Percentiles rank a stretch among this genome's conserved stretches.
Conservation (phyloP, 2,113 vertebrate genomes). For the Ictalurus furcatus region DNA sequence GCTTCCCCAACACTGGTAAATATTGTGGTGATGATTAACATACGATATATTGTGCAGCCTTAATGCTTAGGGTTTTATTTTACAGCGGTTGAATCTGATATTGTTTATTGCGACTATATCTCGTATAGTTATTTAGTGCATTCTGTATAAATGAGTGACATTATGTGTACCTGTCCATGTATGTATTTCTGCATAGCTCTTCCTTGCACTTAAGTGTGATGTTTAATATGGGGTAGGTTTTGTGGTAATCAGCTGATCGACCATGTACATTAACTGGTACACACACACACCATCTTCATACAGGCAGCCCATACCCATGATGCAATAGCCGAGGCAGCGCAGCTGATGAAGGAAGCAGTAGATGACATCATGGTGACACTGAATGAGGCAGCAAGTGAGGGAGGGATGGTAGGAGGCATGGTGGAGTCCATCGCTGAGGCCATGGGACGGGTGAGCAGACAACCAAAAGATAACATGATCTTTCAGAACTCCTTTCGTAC, state of each 20-base stretch:
- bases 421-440: constrained; percentile 93
- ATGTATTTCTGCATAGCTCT: not conserved
- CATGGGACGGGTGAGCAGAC: constrained; percentile 85
- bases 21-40: not conserved
- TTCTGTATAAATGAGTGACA: not conserved
- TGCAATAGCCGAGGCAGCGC: constrained; percentile 90
- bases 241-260: not conserved
- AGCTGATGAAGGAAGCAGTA: constrained; percentile 97
- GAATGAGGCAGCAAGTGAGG: constrained; percentile 96
- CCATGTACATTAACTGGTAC: not conserved
- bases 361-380: constrained; percentile 98
- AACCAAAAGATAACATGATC: not conserved
- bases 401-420: constrained; percentile 96
- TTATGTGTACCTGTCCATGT: not conserved
- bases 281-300: not conserved
- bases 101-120: not conserved
- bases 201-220: not conserved
- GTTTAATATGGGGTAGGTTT: not conserved
- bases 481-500: not conserved
- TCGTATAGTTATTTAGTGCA: not conserved
- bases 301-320: constrained; percentile 95
- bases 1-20: too few species aligned
- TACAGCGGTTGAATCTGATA: not conserved
- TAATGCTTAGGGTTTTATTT: not conserved
- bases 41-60: not conserved